Evolutionary conservation across 2,888 invertebrate genomes (phyloP).

Genomic region (Cynaeus angustus): DNA sequence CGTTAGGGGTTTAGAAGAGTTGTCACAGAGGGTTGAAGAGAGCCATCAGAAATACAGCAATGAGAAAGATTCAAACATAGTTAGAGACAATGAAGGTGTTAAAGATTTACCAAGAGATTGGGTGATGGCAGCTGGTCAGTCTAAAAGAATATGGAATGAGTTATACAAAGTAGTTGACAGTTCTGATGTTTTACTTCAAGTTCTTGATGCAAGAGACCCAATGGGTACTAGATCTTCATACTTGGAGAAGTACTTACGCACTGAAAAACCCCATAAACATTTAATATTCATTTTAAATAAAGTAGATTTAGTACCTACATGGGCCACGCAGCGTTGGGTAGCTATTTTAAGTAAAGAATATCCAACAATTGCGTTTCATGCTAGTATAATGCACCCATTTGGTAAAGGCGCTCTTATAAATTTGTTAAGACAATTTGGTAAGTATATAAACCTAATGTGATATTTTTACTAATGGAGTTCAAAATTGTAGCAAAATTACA

Average conservation of each 20-base stretch:
- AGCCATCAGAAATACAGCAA: conserved; percentile 85
- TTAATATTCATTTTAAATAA: conserved; percentile 98
- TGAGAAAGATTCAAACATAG: conserved; percentile 88
- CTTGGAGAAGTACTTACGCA: conserved; percentile 92
- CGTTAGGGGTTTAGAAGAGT: conserved; percentile 84
- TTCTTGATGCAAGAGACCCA: conserved; percentile 98
- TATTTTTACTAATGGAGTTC: too few relatives aligned
- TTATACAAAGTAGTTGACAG: conserved; percentile 99
- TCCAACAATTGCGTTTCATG: conserved; percentile 98
- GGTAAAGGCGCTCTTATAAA: conserved; percentile 98
- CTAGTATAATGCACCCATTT: conserved; percentile 98
- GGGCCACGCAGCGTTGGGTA: conserved; percentile 99
- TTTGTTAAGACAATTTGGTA: conserved; percentile 91
- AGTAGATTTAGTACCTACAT: conserved; percentile 95
- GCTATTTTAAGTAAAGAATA: conserved; percentile 94
- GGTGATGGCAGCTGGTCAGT: conserved; percentile 97
- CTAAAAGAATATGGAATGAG: conserved; percentile 99
- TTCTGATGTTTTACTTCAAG: conserved; percentile 96
- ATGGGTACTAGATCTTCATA: conserved; percentile 95
- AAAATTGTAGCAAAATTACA: conserved; percentile 82
- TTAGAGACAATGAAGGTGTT: conserved; percentile 86
- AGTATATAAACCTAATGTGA: too few relatives aligned
- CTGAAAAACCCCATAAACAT: conserved; percentile 98
- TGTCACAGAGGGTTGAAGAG: conserved; percentile 83
- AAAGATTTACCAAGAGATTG: conserved; percentile 90